These are phyloP conservation scores for Drosophila rhopaloa DNA, from an alignment of 1,140 invertebrate species.

Conservation along the genomic window DNA sequence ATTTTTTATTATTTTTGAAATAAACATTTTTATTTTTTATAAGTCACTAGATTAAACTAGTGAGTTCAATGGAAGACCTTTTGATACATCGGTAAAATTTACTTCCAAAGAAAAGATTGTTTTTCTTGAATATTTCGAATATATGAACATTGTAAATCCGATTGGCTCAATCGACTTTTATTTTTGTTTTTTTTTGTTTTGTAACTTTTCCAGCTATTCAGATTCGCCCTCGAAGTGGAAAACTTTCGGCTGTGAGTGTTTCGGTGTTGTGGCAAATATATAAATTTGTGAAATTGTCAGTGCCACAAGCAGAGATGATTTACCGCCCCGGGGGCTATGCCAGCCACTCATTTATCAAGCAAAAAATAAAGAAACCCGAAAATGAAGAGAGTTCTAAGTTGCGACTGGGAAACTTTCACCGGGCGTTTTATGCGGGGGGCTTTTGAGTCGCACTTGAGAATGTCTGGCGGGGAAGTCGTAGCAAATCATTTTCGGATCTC, in stretches of 20 bases:
- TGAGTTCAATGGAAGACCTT: not conserved
- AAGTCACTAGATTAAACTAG: not conserved
- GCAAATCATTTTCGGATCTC: conserved; percentile 24
- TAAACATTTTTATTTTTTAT: no score
- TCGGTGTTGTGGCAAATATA: conserved; percentile 42
- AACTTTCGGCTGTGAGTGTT: conserved; percentile 30
- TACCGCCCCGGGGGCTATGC: conserved; percentile 36
- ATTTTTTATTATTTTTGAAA: no score
- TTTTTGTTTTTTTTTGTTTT: not conserved
- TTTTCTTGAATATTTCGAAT: not conserved
- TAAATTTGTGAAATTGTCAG: conserved; percentile 51
- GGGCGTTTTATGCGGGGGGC: not conserved
- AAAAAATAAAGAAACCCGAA: conserved; percentile 49
- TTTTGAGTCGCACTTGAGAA: conserved; percentile 34
- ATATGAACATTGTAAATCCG: not conserved
- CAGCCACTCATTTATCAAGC: conserved; percentile 52
- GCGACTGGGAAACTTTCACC: conserved; percentile 38
- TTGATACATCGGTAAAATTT: no score
- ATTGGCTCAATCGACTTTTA: not conserved
- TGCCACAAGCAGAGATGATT: conserved; percentile 52
- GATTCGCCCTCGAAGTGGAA: conserved; percentile 31
- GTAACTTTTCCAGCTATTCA: conserved; percentile 9
- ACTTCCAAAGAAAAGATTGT: not conserved
- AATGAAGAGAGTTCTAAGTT: conserved; percentile 53
- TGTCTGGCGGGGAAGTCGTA: conserved; percentile 30